phyloP scores from a whole-genome alignment of 2,888 invertebrate species.

The Aphidius colemani region DNA sequence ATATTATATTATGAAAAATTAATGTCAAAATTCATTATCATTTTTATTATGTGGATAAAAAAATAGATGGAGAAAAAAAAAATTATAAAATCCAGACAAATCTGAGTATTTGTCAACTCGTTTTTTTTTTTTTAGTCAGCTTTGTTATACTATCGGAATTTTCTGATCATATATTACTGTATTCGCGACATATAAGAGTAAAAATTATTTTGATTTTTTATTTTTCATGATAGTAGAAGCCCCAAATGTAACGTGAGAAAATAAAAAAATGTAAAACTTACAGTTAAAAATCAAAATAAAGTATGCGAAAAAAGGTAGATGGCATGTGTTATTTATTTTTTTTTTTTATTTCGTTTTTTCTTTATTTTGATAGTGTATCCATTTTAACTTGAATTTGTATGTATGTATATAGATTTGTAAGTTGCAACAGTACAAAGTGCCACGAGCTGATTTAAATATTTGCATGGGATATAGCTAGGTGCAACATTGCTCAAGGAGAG shows the following conservation, averaged over 20 bases:
- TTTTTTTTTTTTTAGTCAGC: not conserved
- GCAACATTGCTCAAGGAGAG: not conserved
- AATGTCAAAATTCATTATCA: not conserved
- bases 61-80: constrained; percentile 3
- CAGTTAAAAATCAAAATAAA: not conserved
- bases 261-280: constrained; percentile 22
- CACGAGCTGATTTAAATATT: constrained; percentile 26
- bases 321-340: constrained; percentile 6
- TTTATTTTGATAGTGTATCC: too few relatives aligned
- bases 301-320: not conserved
- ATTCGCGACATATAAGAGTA: constrained; percentile 17
- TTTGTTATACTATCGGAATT: not conserved
- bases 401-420: too few relatives aligned
- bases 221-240: constrained; percentile 11
- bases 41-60: not conserved
- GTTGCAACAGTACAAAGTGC: not conserved
- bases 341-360: too few relatives aligned
- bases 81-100: constrained; percentile 6
- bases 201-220: not conserved
- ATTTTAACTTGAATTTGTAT: too few relatives aligned
- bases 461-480: constrained; percentile 11
- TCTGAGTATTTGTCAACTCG: not conserved
- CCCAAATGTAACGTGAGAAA: constrained; percentile 17
- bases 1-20: too few relatives aligned
- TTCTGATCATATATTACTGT: constrained; percentile 17